Conservation (phyloP, 2,113 vertebrate genomes). For the Plestiodon gilberti region DNA sequence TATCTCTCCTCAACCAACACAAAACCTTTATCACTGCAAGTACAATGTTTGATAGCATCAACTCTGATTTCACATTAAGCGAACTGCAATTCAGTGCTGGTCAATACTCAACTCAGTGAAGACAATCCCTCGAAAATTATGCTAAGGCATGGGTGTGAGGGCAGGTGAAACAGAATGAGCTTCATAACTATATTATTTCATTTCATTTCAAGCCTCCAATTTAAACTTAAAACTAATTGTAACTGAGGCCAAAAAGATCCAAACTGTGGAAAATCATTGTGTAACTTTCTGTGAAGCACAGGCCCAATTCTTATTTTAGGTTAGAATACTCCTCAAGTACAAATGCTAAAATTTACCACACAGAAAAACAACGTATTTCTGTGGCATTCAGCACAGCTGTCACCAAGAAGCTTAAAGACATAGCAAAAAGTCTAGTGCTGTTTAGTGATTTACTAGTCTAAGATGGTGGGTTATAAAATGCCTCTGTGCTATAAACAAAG, state of each 20-base stretch:
- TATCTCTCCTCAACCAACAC: background rate
- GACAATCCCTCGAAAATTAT: conserved; percentile 39
- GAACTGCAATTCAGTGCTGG: conserved; percentile 31
- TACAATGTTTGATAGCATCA: background rate
- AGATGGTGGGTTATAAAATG: conserved; percentile 22
- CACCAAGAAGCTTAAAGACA: conserved; percentile 9
- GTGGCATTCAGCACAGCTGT: conserved; percentile 24
- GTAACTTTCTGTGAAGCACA: background rate
- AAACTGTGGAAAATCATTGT: conserved; percentile 1
- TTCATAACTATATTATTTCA: background rate
- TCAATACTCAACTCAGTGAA: conserved; percentile 36
- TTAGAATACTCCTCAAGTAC: background rate
- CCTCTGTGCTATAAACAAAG: conserved; percentile 18
- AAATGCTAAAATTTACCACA: background rate
- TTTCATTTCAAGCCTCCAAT: conserved; percentile 21
- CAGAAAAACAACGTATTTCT: background rate
- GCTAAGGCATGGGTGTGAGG: conserved; percentile 42
- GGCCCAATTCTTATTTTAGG: background rate
- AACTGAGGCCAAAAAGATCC: background rate
- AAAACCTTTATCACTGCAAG: background rate
- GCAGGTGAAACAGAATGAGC: conserved; percentile 43
- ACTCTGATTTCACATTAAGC: background rate
- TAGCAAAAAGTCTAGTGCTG: conserved; percentile 2
- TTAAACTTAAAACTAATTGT: conserved; percentile 23
- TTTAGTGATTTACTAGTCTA: conserved; percentile 34